Conservation (phyloP, 2,888 invertebrate genomes). For the Kuschelorhynchus macadamiae region DNA sequence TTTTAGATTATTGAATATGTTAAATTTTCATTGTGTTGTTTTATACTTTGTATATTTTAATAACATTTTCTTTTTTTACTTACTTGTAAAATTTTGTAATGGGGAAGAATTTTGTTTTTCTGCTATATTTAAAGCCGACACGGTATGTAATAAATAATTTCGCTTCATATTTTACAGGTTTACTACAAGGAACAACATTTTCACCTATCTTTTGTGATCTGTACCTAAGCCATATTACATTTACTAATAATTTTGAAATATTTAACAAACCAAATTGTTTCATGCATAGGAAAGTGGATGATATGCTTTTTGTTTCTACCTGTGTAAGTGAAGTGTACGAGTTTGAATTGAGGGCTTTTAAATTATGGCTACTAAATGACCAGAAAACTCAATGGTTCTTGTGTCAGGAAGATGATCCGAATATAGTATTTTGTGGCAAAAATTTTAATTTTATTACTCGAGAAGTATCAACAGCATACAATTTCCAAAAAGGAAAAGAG, state of each 20-base stretch:
- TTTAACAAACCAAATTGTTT: constrained; percentile 27
- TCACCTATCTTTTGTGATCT: constrained; percentile 41
- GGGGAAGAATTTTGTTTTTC: no score
- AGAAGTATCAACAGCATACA: constrained; percentile 28
- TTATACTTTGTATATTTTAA: no score
- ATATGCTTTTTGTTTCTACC: constrained; percentile 36
- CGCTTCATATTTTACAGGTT: constrained; percentile 20
- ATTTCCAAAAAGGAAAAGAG: constrained; percentile 27
- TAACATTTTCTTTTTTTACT: no score
- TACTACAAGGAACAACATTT: constrained; percentile 36
- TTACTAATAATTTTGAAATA: constrained; percentile 15
- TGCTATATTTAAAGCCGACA: no score
- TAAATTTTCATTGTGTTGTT: no score
- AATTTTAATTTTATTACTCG: constrained; percentile 36
- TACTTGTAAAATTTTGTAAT: no score
- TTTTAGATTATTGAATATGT: no score
- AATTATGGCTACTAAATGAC: constrained; percentile 27
- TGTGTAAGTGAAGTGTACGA: constrained; percentile 12
- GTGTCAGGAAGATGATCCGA: constrained; percentile 12
- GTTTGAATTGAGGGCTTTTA: constrained; percentile 26
- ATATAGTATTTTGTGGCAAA: constrained; percentile 37
- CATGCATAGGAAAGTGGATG: constrained; percentile 40
- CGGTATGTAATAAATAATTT: no score
- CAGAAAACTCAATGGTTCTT: constrained; percentile 30
- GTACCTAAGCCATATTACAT: constrained; percentile 26